A percentile compares a stretch with the other conserved stretches of the same genome.
Evolutionary conservation across 2,797 vertebrate species (phyloP).

Genomic region (Aythya fuligula): DNA sequence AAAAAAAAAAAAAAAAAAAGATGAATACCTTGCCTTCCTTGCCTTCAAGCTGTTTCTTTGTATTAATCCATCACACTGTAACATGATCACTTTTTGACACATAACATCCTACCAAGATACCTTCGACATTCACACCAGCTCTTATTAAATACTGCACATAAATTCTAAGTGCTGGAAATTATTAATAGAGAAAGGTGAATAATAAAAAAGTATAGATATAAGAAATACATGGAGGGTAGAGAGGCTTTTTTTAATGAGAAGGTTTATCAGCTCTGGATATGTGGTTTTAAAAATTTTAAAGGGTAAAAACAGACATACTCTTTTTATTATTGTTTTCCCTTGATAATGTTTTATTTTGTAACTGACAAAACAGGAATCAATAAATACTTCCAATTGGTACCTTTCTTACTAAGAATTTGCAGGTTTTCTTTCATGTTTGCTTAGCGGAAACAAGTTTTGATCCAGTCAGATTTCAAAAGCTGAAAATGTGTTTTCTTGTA

Average conservation of each 20-base stretch:
- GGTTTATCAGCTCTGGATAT: not conserved
- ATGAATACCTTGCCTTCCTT: conserved; percentile 89
- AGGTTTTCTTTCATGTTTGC: not conserved
- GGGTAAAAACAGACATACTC: not conserved
- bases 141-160: conserved; percentile 71
- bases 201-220: not conserved
- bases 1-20: conserved; percentile 69
- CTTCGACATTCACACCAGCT: conserved; percentile 29
- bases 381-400: not conserved
- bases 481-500: not conserved
- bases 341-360: conserved; percentile 1
- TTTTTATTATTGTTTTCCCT: not conserved
- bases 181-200: conserved; percentile 17
- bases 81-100: conserved; percentile 76
- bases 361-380: not conserved
- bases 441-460: not conserved
- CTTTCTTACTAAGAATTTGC: not conserved
- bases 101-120: conserved; percentile 60
- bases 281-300: not conserved
- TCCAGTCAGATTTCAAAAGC: not conserved
- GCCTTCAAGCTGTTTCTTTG: conserved; percentile 84
- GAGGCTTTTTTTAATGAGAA: not conserved
- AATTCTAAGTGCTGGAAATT: conserved; percentile 57
- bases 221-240: not conserved
- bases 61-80: conserved; percentile 80